Conservation (phyloP, 2,797 vertebrate genomes). For the Luscinia luscinia region DNA sequence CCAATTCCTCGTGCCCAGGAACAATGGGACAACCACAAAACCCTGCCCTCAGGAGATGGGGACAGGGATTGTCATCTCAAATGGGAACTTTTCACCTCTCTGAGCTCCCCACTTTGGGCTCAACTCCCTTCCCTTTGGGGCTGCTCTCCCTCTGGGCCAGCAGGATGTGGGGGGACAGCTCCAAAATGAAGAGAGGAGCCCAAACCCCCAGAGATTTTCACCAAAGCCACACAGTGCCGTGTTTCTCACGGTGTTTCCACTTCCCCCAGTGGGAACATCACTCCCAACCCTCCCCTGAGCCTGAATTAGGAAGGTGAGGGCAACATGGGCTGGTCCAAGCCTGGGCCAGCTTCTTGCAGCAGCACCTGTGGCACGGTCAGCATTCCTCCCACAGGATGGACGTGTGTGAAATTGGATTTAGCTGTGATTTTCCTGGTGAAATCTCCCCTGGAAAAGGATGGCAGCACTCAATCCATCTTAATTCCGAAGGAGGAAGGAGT, state of each 20-base stretch:
- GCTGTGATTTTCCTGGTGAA: background rate
- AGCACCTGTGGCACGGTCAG: accelerated
- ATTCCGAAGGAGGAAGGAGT: background rate
- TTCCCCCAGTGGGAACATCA: accelerated
- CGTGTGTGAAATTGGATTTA: accelerated
- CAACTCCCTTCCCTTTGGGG: background rate
- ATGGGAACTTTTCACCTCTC: background rate
- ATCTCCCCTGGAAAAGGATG: background rate
- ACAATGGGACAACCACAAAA: accelerated
- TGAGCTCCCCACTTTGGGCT: background rate
- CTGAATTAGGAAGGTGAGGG: accelerated
- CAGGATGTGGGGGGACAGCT: accelerated
- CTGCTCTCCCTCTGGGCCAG: background rate
- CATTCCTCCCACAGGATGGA: accelerated
- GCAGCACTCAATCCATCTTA: background rate
- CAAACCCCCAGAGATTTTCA: background rate
- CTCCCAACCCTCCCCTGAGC: background rate
- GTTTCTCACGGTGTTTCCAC: accelerated
- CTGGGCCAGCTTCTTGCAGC: background rate
- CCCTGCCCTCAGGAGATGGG: accelerated
- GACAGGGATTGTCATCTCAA: accelerated
- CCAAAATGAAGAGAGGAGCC: background rate
- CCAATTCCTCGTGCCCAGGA: background rate
- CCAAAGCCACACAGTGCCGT: accelerated
- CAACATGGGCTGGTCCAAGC: accelerated